Conservation (phyloP, 2,113 vertebrate species). For the Perca fluviatilis region DNA sequence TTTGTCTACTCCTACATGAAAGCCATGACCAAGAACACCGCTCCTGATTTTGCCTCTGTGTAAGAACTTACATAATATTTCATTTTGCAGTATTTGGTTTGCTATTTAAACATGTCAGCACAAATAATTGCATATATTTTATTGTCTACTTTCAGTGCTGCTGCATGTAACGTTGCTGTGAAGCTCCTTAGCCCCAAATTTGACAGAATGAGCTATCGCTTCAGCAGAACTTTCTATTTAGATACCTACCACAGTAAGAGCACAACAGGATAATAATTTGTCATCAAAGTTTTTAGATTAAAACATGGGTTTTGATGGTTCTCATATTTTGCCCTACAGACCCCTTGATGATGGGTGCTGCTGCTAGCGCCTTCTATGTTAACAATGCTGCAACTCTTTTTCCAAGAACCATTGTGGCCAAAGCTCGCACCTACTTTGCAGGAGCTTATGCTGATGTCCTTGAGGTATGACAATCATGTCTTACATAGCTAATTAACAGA, state of each 20-base stretch:
- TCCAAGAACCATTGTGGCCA: conserved; percentile 86
- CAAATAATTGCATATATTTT: neutral
- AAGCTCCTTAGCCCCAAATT: conserved; percentile 85
- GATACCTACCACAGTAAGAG: conserved; percentile 85
- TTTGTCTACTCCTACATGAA: conserved; percentile 90
- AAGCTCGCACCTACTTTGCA: conserved; percentile 82
- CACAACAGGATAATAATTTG: neutral
- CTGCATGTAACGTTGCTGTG: conserved; percentile 88
- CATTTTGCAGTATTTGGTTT: neutral
- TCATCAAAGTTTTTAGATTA: neutral
- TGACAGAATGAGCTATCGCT: conserved; percentile 83
- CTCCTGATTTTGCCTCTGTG: conserved; percentile 83
- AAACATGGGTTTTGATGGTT: neutral
- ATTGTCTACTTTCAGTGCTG: conserved; percentile 82
- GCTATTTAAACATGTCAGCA: neutral
- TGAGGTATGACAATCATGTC: conserved; percentile 81
- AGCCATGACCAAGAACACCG: conserved; percentile 83
- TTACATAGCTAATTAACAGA: neutral
- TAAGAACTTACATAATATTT: conserved; percentile 76
- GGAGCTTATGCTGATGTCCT: conserved; percentile 86
- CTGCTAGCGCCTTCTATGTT: conserved; percentile 83
- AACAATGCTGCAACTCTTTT: conserved; percentile 87
- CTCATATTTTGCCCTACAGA: conserved; percentile 64
- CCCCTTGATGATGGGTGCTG: conserved; percentile 85
- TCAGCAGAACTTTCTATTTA: conserved; percentile 80